Evolutionary conservation across 1,140 invertebrate genomes (phyloP).

Genomic region (Drosophila nigromelanica): DNA sequence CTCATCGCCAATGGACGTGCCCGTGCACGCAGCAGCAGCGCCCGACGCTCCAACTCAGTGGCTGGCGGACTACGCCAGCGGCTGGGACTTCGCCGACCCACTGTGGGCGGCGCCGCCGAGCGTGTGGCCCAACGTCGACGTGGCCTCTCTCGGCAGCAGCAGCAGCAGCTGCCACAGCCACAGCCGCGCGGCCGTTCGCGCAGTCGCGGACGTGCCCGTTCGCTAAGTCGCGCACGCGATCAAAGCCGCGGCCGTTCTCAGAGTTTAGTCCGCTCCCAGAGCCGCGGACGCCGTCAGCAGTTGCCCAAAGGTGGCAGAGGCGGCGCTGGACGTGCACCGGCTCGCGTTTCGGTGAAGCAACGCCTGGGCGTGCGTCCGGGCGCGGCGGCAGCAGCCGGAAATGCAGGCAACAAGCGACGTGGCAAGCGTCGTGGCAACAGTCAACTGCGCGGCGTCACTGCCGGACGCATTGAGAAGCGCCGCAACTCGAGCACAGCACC

Average conservation of each 20-base stretch:
- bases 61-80: slow-evolving; percentile 56
- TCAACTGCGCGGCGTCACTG: slow-evolving; percentile 61
- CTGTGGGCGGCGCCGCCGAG: slow-evolving; percentile 71
- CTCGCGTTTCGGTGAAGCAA: slow-evolving; percentile 71
- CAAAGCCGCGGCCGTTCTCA: slow-evolving; percentile 42
- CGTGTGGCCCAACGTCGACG: slow-evolving; percentile 68
- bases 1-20: slow-evolving; percentile 50
- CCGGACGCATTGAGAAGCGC: slow-evolving; percentile 74
- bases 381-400: slow-evolving; percentile 15
- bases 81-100: slow-evolving; percentile 63
- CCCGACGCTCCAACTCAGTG: slow-evolving; percentile 50
- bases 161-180: slow-evolving; percentile 37
- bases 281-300: slow-evolving; percentile 41
- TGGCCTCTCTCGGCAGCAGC: slow-evolving; percentile 44
- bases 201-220: slow-evolving; percentile 59
- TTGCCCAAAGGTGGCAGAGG: slow-evolving; percentile 8
- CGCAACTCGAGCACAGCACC: slow-evolving; percentile 49
- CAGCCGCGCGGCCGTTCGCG: slow-evolving; percentile 55
- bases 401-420: slow-evolving; percentile 15
- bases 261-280: slow-evolving; percentile 37
- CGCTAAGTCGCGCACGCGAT: slow-evolving; percentile 38
- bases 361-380: slow-evolving; percentile 71
- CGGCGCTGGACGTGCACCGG: slow-evolving; percentile 1
- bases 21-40: slow-evolving; percentile 37
- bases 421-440: slow-evolving; percentile 39